Evolutionary conservation across 2,797 vertebrate species (phyloP).

Genomic region (Pygocentrus nattereri): DNA sequence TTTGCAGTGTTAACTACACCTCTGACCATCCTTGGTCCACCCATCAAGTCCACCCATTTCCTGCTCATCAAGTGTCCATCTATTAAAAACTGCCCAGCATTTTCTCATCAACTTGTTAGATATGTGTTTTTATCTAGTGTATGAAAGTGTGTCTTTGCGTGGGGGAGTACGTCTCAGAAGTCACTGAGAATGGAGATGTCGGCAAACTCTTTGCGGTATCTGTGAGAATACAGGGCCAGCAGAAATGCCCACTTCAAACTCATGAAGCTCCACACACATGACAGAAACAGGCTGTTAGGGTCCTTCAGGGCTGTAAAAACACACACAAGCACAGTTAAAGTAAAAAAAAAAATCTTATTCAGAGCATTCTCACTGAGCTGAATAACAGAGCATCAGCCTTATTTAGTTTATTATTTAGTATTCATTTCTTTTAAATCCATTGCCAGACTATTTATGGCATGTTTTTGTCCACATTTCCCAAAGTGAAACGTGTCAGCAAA

Average conservation of each 20-base stretch:
- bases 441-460: too few species aligned
- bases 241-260: slow-evolving; percentile 92
- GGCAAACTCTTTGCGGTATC: slow-evolving; percentile 91
- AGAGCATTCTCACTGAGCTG: too few species aligned
- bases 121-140: slow-evolving; percentile 21
- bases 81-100: slow-evolving; percentile 17
- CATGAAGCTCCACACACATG: slow-evolving; percentile 92
- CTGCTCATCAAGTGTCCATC: not conserved
- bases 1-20: not conserved
- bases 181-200: slow-evolving; percentile 97
- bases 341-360: too few species aligned
- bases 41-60: not conserved
- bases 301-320: slow-evolving; percentile 80
- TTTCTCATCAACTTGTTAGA: not conserved
- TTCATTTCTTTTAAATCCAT: too few species aligned
- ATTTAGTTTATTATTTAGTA: too few species aligned
- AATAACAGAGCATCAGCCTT: too few species aligned
- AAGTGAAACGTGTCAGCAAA: too few species aligned
- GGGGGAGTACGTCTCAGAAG: slow-evolving; percentile 78
- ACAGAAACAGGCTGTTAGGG: slow-evolving; percentile 88
- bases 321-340: not conserved
- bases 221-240: slow-evolving; percentile 84
- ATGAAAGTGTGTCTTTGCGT: not conserved
- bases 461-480: too few species aligned
- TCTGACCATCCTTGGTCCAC: not conserved